These are phyloP conservation scores for Zingel zingel DNA, from an alignment of 2,113 vertebrate genomes.

Conservation along the genomic window DNA sequence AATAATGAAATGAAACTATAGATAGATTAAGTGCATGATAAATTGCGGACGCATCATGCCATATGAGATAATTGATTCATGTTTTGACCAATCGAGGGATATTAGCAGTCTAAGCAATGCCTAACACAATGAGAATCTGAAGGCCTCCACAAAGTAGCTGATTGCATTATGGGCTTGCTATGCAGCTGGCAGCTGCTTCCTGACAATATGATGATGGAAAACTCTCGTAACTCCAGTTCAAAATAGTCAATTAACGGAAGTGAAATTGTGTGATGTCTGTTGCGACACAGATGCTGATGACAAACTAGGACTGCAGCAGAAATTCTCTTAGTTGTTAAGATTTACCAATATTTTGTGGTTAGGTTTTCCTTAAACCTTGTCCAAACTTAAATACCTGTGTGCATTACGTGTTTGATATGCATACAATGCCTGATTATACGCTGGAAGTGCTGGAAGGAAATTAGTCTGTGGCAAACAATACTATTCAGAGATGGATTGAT, in stretches of 20 bases:
- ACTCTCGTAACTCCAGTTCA: constrained; percentile 69
- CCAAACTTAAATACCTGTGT: neutral
- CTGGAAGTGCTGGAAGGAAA: neutral
- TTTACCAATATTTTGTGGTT: neutral
- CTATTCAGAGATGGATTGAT: neutral
- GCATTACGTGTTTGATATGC: neutral
- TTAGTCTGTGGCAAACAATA: neutral
- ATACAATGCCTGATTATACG: neutral
- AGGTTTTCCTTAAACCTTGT: neutral
- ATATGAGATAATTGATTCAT: constrained; percentile 28
- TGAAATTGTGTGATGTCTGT: constrained; percentile 67
- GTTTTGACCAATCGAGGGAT: constrained; percentile 53
- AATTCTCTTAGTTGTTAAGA: constrained; percentile 18
- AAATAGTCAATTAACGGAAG: constrained; percentile 75
- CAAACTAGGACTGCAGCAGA: constrained; percentile 46
- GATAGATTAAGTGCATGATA: neutral
- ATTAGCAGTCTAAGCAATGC: constrained; percentile 53
- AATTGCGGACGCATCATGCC: neutral
- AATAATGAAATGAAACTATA: constrained; percentile 32
- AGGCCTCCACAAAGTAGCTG: constrained; percentile 59
- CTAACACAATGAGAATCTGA: constrained; percentile 49
- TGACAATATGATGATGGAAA: constrained; percentile 76
- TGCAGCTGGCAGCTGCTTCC: constrained; percentile 79
- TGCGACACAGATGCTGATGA: constrained; percentile 65
- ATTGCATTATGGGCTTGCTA: constrained; percentile 67